Percentiles rank a stretch among this genome's conserved stretches.
These are phyloP conservation scores for Heteractis magnifica DNA, from an alignment of 92 coral and sea anemone genomes.

Conservation along the genomic window DNA sequence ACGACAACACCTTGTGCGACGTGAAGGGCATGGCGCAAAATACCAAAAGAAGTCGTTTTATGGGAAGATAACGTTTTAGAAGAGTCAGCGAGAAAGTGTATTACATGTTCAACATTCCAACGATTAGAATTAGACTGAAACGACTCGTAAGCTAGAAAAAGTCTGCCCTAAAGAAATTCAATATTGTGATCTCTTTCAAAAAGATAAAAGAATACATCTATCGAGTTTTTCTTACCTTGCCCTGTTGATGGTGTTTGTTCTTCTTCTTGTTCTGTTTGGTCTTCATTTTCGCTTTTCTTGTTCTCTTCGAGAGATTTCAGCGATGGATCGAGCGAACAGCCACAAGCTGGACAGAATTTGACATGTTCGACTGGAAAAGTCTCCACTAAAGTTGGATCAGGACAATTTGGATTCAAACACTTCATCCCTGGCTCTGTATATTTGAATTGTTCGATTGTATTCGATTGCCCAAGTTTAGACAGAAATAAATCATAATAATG, in stretches of 20 bases:
- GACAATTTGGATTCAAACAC: conserved; percentile 25
- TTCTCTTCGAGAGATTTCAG: conserved; percentile 2
- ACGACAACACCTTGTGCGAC: too few species aligned
- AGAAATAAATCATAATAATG: not conserved
- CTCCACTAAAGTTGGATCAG: conserved; percentile 1
- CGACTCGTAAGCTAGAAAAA: too few species aligned
- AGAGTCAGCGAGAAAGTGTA: too few species aligned
- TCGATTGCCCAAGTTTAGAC: not conserved
- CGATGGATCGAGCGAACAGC: not conserved
- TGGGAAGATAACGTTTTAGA: too few species aligned
- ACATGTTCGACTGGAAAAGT: not conserved
- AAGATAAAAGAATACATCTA: not conserved
- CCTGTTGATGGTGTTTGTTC: not conserved
- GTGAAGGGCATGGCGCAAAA: too few species aligned
- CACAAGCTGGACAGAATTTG: conserved; percentile 17
- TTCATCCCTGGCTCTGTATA: not conserved
- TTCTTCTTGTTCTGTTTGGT: not conserved
- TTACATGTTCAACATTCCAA: too few species aligned
- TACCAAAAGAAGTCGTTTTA: too few species aligned
- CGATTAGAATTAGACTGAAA: too few species aligned
- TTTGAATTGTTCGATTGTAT: too few species aligned
- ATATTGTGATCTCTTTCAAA: not conserved
- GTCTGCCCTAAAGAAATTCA: too few species aligned
- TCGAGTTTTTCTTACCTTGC: not conserved
- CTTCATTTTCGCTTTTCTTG: not conserved